Percentiles rank a stretch among this genome's conserved stretches.
These are phyloP conservation scores for Chamaetylas fuelleborni DNA, from an alignment of 2,113 vertebrate genomes.

Conservation along the genomic window DNA sequence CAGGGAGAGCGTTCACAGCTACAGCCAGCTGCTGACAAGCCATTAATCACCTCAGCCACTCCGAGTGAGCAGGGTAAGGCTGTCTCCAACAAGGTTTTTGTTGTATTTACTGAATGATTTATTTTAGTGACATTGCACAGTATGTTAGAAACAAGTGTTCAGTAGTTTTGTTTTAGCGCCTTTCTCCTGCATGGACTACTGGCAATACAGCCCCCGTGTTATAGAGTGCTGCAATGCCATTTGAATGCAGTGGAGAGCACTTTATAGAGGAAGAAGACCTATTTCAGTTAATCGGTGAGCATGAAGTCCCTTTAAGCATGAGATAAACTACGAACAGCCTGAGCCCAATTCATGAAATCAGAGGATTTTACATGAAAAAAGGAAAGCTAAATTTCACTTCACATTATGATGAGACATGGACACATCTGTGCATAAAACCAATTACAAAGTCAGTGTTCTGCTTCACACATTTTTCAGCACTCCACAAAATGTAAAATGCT, in stretches of 20 bases:
- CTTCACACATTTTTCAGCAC: not conserved
- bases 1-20: not conserved
- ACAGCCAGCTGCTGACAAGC: not conserved
- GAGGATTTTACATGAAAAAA: not conserved
- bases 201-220: not conserved
- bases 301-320: not conserved
- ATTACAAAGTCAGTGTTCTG: slow-evolving; percentile 25
- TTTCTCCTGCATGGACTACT: not conserved
- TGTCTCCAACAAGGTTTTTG: not conserved
- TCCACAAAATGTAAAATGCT: not conserved
- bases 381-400: not conserved
- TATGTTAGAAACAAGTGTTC: not conserved
- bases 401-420: not conserved
- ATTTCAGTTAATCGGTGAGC: not conserved
- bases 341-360: not conserved
- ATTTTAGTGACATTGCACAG: not conserved
- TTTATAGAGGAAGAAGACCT: not conserved
- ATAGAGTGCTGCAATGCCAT: not conserved
- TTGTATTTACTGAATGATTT: not conserved
- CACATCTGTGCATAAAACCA: not conserved
- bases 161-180: not conserved
- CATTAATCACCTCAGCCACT: not conserved
- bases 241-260: not conserved
- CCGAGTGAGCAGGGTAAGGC: not conserved
- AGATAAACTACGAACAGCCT: not conserved